Evolutionary conservation across 2,797 vertebrate species (phyloP).

Genomic region (Discoglossus pictus): DNA sequence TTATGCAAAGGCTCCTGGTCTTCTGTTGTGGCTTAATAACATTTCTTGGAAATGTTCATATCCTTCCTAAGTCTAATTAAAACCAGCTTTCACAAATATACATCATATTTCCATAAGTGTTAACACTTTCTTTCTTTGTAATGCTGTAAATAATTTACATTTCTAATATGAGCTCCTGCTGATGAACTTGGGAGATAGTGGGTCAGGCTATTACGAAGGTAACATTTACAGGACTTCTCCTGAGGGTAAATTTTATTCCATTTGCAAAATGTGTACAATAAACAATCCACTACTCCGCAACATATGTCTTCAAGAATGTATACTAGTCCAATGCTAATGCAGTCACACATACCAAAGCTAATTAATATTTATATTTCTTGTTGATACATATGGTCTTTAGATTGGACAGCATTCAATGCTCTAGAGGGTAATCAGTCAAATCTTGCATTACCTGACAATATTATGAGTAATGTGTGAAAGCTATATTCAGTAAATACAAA

Average conservation of each 20-base stretch:
- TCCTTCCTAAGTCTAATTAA: constrained; percentile 77
- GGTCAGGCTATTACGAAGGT: background rate
- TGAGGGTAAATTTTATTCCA: background rate
- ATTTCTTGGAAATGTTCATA: constrained; percentile 75
- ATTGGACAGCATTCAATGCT: constrained; percentile 7
- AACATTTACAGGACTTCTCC: background rate
- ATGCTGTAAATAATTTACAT: constrained; percentile 63
- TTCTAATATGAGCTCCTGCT: background rate
- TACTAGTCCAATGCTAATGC: background rate
- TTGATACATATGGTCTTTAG: constrained; percentile 29
- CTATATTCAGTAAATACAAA: constrained; percentile 38
- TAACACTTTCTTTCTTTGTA: constrained; percentile 30
- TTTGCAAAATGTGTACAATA: constrained; percentile 1
- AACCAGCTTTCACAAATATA: constrained; percentile 64
- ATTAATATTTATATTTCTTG: constrained; percentile 28
- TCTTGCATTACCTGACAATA: constrained; percentile 23
- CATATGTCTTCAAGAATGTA: constrained; percentile 3
- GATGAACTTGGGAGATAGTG: background rate
- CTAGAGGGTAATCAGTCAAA: constrained; percentile 30
- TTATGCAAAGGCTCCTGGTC: constrained; percentile 73
- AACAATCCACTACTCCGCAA: background rate
- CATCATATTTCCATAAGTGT: constrained; percentile 17
- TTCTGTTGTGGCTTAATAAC: constrained; percentile 76
- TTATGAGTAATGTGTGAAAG: constrained; percentile 31
- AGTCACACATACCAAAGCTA: background rate